Evolutionary conservation across 2,888 invertebrate species (phyloP).

Genomic region (Parapristionchus giblindavisi): DNA sequence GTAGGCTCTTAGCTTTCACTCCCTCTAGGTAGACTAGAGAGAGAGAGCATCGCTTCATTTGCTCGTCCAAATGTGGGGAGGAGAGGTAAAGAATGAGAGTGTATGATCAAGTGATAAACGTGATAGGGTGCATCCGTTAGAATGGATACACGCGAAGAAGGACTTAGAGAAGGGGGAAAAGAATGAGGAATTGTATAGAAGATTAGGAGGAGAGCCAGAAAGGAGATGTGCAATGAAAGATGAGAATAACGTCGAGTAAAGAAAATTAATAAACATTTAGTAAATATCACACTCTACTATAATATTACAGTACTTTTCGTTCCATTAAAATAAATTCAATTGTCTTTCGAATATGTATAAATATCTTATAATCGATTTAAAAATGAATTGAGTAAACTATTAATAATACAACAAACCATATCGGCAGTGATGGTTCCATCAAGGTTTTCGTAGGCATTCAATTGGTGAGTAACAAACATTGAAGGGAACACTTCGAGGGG

Average conservation of each 20-base stretch:
- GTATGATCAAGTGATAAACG: constrained; percentile 14
- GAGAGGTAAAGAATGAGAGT: too few species aligned
- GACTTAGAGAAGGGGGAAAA: background rate
- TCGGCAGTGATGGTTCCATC: constrained; percentile 67
- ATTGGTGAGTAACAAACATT: constrained; percentile 69
- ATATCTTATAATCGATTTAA: too few species aligned
- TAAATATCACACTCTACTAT: too few species aligned
- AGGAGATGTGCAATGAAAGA: too few species aligned
- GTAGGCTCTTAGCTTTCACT: background rate
- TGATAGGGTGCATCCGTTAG: background rate
- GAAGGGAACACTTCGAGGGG: constrained; percentile 69
- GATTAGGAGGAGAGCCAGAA: background rate
- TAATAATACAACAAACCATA: constrained; percentile 52
- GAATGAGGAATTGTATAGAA: background rate
- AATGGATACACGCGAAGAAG: background rate
- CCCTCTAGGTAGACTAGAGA: background rate
- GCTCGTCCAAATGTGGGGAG: constrained; percentile 18
- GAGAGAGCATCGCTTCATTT: background rate
- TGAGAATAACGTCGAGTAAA: too few species aligned
- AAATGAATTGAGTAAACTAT: too few species aligned
- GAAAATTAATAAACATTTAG: too few species aligned
- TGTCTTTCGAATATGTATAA: too few species aligned
- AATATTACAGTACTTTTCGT: too few species aligned
- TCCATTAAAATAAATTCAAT: too few species aligned
- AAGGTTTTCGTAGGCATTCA: constrained; percentile 67